Evolutionary conservation across 2,113 vertebrate species (phyloP).

Genomic region (Cettia cetti): DNA sequence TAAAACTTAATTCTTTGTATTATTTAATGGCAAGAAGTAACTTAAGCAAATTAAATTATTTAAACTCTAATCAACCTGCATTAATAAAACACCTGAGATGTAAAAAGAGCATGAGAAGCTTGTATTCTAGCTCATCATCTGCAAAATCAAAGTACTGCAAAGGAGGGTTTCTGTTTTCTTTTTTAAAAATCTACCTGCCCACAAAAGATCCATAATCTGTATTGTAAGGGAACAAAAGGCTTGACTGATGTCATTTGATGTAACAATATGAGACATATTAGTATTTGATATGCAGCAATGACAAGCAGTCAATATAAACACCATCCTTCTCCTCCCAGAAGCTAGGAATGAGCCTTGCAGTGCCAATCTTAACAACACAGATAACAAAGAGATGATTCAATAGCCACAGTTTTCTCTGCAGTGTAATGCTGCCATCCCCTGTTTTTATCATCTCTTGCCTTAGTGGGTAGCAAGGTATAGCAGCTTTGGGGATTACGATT

Average conservation of each 20-base stretch:
- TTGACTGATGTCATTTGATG: background rate
- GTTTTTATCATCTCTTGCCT: background rate
- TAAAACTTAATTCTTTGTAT: background rate
- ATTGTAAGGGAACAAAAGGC: background rate
- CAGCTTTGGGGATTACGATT: background rate
- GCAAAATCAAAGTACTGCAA: background rate
- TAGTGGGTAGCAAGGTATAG: fast-evolving
- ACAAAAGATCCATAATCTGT: background rate
- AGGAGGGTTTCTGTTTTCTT: background rate
- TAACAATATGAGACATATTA: background rate
- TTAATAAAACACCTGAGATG: background rate
- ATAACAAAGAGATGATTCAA: background rate
- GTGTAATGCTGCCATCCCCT: background rate
- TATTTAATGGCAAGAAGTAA: background rate
- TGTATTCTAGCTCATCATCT: background rate
- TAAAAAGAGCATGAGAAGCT: background rate
- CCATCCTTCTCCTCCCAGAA: background rate
- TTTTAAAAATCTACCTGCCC: background rate
- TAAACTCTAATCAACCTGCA: background rate
- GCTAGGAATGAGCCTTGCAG: background rate
- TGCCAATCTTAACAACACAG: background rate
- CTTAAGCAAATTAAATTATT: background rate
- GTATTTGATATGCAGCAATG: background rate
- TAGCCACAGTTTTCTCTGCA: background rate
- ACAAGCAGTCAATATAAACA: background rate